Evolutionary conservation across 2,113 vertebrate species (phyloP), one percentile per base, ranked within the genome.

Genomic region (Crotophaga sulcirostris): DNA sequence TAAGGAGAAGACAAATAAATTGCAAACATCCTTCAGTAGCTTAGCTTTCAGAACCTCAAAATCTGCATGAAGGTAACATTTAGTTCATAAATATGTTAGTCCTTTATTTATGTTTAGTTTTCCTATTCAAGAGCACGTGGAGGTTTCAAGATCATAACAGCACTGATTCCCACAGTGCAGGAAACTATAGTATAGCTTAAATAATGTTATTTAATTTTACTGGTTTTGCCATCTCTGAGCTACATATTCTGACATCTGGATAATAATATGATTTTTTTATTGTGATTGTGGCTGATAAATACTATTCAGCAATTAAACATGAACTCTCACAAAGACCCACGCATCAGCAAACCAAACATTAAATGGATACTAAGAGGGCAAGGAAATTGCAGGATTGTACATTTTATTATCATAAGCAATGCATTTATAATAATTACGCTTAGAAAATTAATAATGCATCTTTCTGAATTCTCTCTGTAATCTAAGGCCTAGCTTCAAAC

Each of bases 1-100:
- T 91, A 91, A 87, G 44, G 85, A 72, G 54, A 76, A 38, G 45
- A 79, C 47, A 89, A 82, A 92, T 63, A 93, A 86, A 93, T 81
- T 23, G 19, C 42, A 76, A 92, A 78, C 34, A 62, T 85, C 78
- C 91, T 91, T 86, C 51, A 68, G 36, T 29, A 83, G 13, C 14
- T 83, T 47, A 79, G 45, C 60, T n/a, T 60, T 38, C 38, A 86
- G 60, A 77, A 85, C n/a, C 26, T 70, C 62, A 91, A 90, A 83
- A 58, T 84, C 47, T 84, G 5, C 60, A 60, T 49, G 51, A 70
- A 87, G 33, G 34, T 51, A 89, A 55, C 29, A 44, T 75, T 84
- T 79, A 68, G 11, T 64, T 91, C 51, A 85, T 44, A 1, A 87
- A 36, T 68, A 59, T 75, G n/a, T 47, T 73, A 80, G 34, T 70